These are phyloP conservation scores for Drosophila emarginata DNA, from an alignment of 2,888 invertebrate genomes.

Conservation along the genomic window DNA sequence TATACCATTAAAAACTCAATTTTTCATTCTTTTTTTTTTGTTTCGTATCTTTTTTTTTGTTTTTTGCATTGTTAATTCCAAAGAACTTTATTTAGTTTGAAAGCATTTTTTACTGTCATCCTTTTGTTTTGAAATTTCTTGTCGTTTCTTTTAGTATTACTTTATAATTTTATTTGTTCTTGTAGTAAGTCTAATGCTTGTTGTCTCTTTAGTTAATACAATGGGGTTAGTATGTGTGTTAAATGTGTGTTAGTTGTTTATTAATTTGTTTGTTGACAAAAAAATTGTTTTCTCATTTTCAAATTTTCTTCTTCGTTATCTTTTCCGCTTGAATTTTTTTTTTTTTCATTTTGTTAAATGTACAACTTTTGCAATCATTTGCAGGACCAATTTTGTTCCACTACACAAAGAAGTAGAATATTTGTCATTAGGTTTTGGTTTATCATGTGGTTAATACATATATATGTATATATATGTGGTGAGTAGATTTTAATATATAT, in stretches of 20 bases:
- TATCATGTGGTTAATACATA: slow-evolving; percentile 29
- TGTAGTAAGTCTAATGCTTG: slow-evolving; percentile 67
- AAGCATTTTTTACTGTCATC: slow-evolving; percentile 71
- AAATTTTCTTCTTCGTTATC: slow-evolving; percentile 27
- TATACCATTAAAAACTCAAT: neutral
- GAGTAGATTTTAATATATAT: slow-evolving; percentile 36
- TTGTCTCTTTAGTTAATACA: slow-evolving; percentile 62
- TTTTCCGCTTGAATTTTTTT: neutral
- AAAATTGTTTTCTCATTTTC: slow-evolving; percentile 47
- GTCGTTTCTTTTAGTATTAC: slow-evolving; percentile 50
- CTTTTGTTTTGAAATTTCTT: slow-evolving; percentile 31
- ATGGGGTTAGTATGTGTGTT: slow-evolving; percentile 52
- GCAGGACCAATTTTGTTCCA: slow-evolving; percentile 11
- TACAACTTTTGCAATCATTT: slow-evolving; percentile 12
- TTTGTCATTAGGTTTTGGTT: slow-evolving; percentile 23
- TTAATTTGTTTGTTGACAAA: slow-evolving; percentile 21
- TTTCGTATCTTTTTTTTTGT: slow-evolving; percentile 49
- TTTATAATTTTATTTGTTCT: slow-evolving; percentile 63
- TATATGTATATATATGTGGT: slow-evolving; percentile 8
- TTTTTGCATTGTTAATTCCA: slow-evolving; percentile 78
- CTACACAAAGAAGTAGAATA: slow-evolving; percentile 21
- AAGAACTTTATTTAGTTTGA: slow-evolving; percentile 81
- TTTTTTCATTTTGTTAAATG: slow-evolving; percentile 5
- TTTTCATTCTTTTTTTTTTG: neutral
- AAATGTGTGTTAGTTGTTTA: slow-evolving; percentile 40